Evolutionary conservation across 2,888 invertebrate species (phyloP), one percentile per base, ranked within the genome.

Genomic region (Nomada fabriciana): DNA sequence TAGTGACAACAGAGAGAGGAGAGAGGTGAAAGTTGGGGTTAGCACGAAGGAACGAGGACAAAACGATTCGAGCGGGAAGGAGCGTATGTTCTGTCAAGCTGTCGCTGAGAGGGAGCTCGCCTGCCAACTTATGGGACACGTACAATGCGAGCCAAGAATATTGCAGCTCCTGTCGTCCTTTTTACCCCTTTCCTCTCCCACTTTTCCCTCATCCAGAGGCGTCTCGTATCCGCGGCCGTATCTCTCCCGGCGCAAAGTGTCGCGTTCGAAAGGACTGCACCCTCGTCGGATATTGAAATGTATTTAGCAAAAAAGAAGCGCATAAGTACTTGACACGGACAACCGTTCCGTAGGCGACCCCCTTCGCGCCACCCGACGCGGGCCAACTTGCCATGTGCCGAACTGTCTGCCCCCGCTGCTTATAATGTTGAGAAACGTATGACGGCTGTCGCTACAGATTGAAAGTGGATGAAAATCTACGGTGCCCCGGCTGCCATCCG

Each of bases 111-210:
- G 90, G 89, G 88, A 92, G 89, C 90, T 88, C 88, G 90, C 86
- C 93, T 92, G 92, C 92, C 93, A 93, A 93, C 92, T 93, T 91
- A 93, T 92, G 91, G 91, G 92, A 93, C 93, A 93, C 91, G 91
- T 92, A 91, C 91, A 92, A 92, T 92, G 90, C 90, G 89, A 92
- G 90, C 91, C 90, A 89, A 89, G 92, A 91, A 93, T 93, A 93
- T 93, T 92, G 92, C 92, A 88, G 81, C 86, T 82, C 81, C 89
- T 84, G 84, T 84, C 88, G 82, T 82, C 86, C 86, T 89, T 85
- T 72, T 80, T 82, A 80, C 83, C 84, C 81, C 84, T 80, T 84
- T 77, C 77, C 76, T 52, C 72, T 50, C 55, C 53, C 55, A 55
- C 80, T 60, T 70, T 70, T 68, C 80, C 78, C 52, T 76, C 84